Evolutionary conservation across 92 coral and sea anemone species (phyloP), one percentile per base, ranked within the genome.

Genomic region (Virgularia gustaviana): DNA sequence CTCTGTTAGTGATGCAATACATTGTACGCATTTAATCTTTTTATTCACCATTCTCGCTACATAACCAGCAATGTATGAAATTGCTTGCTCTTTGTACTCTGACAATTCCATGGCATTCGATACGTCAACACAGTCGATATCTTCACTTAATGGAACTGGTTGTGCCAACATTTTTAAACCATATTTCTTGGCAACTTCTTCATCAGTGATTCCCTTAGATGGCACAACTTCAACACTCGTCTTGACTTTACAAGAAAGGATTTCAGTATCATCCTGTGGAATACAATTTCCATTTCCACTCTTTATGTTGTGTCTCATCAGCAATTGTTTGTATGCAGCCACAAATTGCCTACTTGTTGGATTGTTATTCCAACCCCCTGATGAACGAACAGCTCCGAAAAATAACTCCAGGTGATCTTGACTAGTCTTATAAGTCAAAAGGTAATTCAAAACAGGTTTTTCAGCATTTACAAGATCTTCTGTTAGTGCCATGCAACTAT

Each of bases 41-140:
- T 65, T 22, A 22, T 8, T 36, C 15, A 42, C 72, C 72, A 65
- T 65, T 28, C 32, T 65, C 36, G 15, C 56, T 0, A 65, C 72
- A 45, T 20, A 65, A 1, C 72, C 72, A 39, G 72, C 72, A 38
- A 65, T 65, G 47, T 65, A 65, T 33, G 72, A 65, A n/a, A 65
- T 65, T 43, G 72, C 72, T 4, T 19, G 20, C 22, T 47, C 55
- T 47, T 47, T 47, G 18, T 47, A n/a, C n/a, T n/a, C n/a, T n/a
- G n/a, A n/a, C n/a, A n/a, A n/a, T n/a, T n/a, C n/a, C n/a, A n/a
- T n/a, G n/a, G n/a, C n/a, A n/a, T n/a, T n/a, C n/a, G n/a, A n/a
- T n/a, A n/a, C n/a, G n/a, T n/a, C n/a, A n/a, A n/a, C n/a, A n/a
- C n/a, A n/a, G n/a, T n/a, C n/a, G n/a, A n/a, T n/a, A n/a, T n/a